A percentile compares a stretch with the other conserved stretches of the same genome.
These are phyloP conservation scores for Ceyx cyanopectus DNA, from an alignment of 2,113 vertebrate species.

Conservation along the genomic window DNA sequence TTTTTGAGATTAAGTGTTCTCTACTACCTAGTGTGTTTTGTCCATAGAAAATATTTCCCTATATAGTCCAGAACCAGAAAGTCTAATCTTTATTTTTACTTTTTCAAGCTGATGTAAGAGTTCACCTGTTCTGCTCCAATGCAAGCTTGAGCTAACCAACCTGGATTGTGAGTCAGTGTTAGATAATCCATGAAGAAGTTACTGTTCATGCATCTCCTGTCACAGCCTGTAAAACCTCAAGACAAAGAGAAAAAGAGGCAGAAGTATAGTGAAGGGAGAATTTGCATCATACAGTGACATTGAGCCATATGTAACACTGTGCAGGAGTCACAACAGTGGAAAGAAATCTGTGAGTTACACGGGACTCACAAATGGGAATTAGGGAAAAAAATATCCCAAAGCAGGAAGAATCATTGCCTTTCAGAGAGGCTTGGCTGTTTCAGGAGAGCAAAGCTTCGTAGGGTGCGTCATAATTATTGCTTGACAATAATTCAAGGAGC, in stretches of 20 bases:
- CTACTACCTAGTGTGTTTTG: neutral
- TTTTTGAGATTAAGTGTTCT: neutral
- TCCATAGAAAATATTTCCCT: neutral
- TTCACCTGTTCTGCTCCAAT: neutral
- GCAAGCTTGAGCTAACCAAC: neutral
- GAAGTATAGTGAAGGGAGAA: neutral
- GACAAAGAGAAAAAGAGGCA: neutral
- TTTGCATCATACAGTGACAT: neutral
- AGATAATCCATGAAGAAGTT: neutral
- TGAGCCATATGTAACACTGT: neutral
- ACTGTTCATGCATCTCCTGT: neutral
- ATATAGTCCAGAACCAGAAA: neutral
- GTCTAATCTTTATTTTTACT: neutral
- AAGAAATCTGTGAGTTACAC: neutral
- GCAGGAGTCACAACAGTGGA: neutral
- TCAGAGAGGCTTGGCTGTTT: neutral
- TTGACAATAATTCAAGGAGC: neutral
- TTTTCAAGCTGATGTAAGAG: neutral
- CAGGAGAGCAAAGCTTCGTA: neutral
- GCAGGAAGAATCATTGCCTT: neutral
- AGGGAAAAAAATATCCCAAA: neutral
- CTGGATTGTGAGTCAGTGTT: neutral
- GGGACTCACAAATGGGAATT: neutral
- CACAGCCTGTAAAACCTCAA: neutral
- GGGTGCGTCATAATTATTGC: neutral